Evolutionary conservation across 2,797 vertebrate species (phyloP), one percentile per base, ranked within the genome.

Genomic region (Poecilia gillii): DNA sequence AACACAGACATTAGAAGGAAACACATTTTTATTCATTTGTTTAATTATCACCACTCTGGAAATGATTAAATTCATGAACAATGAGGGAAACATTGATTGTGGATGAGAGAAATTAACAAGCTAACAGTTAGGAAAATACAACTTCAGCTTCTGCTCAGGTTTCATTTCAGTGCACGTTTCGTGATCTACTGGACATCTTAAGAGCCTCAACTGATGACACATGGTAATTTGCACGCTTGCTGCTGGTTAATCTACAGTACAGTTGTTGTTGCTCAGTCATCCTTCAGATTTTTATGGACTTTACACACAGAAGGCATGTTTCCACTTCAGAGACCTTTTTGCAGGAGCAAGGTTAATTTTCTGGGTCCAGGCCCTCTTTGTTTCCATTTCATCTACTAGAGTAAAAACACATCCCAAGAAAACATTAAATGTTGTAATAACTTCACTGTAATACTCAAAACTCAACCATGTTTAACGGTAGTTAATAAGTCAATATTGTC

Each of bases 91-190:
- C 11, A 45, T n/a, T n/a, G 12, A 25, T 70, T n/a, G 25, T 43
- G 12, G 68, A 43, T 28, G 41, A 71, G 25, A 28, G 68, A 45
- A 43, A 11, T 9, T n/a, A 71, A 71, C 25, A 43, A 70, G 20
- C 39, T 1, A 18, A 43, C 2, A 45, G 41, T 71, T 25, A n/a
- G 11, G 9, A 70, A 43, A 70, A 45, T 70, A 70, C 23, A 70
- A 25, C 39, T 70, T 70, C 66, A 70, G 23, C 39, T 28, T 71
- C 41, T 71, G 68, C 68, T 45, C 68, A 71, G 41, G 84, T 55
- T 81, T 84, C 84, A 84, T 45, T 84, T 73, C 73, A 84, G 82
- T 85, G 85, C 78, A 82, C 39, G 55, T 45, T 49, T 85, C 53
- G 14, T 49, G 64, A 85, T 76, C 76, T 73, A 45, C 51, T 51